A percentile compares a stretch with the other conserved stretches of the same genome.
These are phyloP conservation scores for Brenthis daphne DNA, from an alignment of 2,888 invertebrate genomes.

Conservation along the genomic window DNA sequence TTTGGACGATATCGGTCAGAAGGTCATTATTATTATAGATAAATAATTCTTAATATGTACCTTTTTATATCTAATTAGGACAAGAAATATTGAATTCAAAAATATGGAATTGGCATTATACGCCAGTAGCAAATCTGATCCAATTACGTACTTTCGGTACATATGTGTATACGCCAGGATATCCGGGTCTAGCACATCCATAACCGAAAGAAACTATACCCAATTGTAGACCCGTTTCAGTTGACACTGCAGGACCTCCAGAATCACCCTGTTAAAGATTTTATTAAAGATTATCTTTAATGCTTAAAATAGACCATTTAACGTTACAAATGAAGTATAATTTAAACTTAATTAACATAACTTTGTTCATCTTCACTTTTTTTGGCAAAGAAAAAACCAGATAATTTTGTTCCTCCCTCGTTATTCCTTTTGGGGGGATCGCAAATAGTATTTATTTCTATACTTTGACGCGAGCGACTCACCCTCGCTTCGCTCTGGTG, in stretches of 20 bases:
- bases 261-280: conserved; percentile 43
- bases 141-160: conserved; percentile 45
- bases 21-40: background rate
- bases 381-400: no score
- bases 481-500: no score
- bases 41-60: background rate
- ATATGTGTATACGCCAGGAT: conserved; percentile 54
- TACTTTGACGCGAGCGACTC: no score
- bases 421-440: no score
- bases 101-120: conserved; percentile 21
- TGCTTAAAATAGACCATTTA: background rate
- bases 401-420: no score
- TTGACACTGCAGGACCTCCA: conserved; percentile 51
- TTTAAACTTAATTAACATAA: no score
- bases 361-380: no score
- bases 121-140: conserved; percentile 40
- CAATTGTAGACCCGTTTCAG: conserved; percentile 40
- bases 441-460: no score
- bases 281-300: conserved; percentile 1
- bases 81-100: background rate
- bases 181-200: conserved; percentile 51
- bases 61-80: background rate
- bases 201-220: conserved; percentile 53
- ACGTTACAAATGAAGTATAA: background rate
- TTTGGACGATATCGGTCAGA: no score